phyloP scores from a whole-genome alignment of 1,140 invertebrate species.

The Cataglyphis hispanica region DNA sequence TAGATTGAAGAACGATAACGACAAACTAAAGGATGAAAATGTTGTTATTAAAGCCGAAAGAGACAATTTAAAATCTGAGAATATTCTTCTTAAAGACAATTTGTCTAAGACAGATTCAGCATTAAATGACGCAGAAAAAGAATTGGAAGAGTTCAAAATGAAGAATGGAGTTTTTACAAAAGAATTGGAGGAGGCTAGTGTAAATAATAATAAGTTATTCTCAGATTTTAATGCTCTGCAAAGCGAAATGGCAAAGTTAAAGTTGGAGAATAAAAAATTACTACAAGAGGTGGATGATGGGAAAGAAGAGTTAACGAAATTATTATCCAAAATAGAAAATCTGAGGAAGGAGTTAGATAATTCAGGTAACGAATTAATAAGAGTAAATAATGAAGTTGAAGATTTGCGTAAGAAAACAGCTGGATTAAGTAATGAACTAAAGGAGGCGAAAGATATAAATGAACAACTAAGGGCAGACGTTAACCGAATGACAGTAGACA shows the following conservation, averaged over 20 bases:
- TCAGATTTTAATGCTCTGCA: conserved; percentile 45
- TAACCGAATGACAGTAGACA: conserved; percentile 42
- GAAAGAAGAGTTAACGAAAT: conserved; percentile 34
- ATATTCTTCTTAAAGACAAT: conserved; percentile 29
- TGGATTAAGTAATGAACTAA: conserved; percentile 62
- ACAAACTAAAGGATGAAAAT: conserved; percentile 26
- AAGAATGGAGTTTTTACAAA: conserved; percentile 48
- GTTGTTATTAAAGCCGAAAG: conserved; percentile 17
- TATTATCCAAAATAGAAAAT: conserved; percentile 23
- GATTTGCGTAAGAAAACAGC: conserved; percentile 42
- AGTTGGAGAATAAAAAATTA: conserved; percentile 52
- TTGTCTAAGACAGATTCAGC: conserved; percentile 50
- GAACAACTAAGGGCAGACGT: conserved; percentile 54
- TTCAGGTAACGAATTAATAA: conserved; percentile 45
- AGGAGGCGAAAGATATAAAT: conserved; percentile 48
- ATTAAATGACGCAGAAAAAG: conserved; percentile 50
- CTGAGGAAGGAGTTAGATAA: conserved; percentile 31
- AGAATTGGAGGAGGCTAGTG: conserved; percentile 41
- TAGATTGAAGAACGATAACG: conserved; percentile 48
- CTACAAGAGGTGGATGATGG: conserved; percentile 32
- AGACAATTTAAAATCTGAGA: conserved; percentile 49
- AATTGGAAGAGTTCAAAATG: conserved; percentile 58
- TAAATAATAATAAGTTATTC: conserved; percentile 62
- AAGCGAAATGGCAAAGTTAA: conserved; percentile 61
- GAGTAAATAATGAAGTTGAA: conserved; percentile 51